phyloP scores from a whole-genome alignment of 2,888 invertebrate species.

The Polyploca ridens region DNA sequence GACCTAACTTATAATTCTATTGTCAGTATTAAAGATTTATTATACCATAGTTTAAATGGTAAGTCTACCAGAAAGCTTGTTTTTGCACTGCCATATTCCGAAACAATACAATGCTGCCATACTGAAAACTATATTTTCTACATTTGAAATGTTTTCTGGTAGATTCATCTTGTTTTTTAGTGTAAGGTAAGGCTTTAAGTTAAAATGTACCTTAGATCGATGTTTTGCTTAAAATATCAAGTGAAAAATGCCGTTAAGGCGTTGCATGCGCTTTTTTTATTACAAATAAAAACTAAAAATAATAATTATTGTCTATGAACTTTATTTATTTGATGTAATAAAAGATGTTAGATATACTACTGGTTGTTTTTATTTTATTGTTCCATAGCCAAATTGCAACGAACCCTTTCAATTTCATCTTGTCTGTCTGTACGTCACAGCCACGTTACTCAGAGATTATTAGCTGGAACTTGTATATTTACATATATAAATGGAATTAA shows the following conservation, averaged over 20 bases:
- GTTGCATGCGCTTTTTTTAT: conserved; percentile 71
- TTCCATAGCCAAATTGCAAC: not conserved
- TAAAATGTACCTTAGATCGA: conserved; percentile 47
- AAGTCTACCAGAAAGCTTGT: conserved; percentile 43
- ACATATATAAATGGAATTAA: too few relatives aligned
- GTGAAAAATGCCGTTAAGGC: conserved; percentile 41
- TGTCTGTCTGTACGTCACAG: too few relatives aligned
- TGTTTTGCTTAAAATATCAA: conserved; percentile 53
- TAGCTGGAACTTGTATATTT: too few relatives aligned
- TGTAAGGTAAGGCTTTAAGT: conserved; percentile 55
- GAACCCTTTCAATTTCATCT: too few relatives aligned
- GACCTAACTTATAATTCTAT: conserved; percentile 56
- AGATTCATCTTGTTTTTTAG: conserved; percentile 47
- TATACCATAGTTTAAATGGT: conserved; percentile 31
- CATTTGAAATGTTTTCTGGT: conserved; percentile 42
- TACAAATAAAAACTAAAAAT: conserved; percentile 49
- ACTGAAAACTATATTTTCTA: conserved; percentile 21
- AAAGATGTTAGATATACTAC: conserved; percentile 71
- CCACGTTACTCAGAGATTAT: too few relatives aligned
- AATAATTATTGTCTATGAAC: conserved; percentile 62
- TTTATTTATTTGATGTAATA: conserved; percentile 79
- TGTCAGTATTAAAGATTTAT: conserved; percentile 67
- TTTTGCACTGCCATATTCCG: conserved; percentile 34
- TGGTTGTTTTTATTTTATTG: conserved; percentile 36
- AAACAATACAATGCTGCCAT: conserved; percentile 35